Percentiles rank a stretch among this genome's conserved stretches.
phyloP scores from a whole-genome alignment of 2,113 vertebrate genomes.

The Sterrhoptilus dennistouni region DNA sequence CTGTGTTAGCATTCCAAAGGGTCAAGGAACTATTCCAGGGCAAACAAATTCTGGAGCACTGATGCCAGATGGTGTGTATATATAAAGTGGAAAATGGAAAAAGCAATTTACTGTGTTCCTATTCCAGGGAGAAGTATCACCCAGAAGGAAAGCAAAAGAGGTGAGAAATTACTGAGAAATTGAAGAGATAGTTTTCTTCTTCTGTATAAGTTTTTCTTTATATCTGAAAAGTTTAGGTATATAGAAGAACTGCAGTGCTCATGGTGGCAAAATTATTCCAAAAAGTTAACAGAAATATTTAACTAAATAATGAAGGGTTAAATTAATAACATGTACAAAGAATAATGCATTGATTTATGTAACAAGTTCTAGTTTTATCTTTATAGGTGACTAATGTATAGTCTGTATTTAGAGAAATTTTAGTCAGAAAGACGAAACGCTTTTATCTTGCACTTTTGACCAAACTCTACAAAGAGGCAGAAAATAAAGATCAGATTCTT shows the following conservation, averaged over 20 bases:
- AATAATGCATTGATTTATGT: not conserved
- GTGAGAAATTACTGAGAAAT: conserved; percentile 26
- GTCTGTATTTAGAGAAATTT: not conserved
- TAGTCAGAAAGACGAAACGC: not conserved
- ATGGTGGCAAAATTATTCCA: not conserved
- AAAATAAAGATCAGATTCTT: not conserved
- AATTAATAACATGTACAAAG: not conserved
- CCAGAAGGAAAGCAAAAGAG: conserved; percentile 20
- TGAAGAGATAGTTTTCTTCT: not conserved
- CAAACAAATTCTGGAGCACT: conserved; percentile 36
- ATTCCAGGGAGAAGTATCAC: not conserved
- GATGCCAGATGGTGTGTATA: conserved; percentile 37
- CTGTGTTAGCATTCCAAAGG: conserved; percentile 56
- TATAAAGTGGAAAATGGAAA: conserved; percentile 35
- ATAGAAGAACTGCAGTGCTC: not conserved
- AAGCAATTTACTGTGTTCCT: conserved; percentile 7
- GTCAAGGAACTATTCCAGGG: conserved; percentile 51
- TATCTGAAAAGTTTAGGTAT: not conserved
- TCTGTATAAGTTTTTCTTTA: not conserved
- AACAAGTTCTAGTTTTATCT: not conserved
- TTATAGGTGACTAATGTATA: not conserved
- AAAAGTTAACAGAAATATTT: not conserved
- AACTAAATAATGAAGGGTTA: not conserved
- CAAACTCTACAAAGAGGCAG: not conserved
- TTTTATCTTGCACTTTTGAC: not conserved